Percentiles rank a stretch among this genome's conserved stretches.
Conservation (phyloP, 2,113 vertebrate genomes). For the Calypte anna region DNA sequence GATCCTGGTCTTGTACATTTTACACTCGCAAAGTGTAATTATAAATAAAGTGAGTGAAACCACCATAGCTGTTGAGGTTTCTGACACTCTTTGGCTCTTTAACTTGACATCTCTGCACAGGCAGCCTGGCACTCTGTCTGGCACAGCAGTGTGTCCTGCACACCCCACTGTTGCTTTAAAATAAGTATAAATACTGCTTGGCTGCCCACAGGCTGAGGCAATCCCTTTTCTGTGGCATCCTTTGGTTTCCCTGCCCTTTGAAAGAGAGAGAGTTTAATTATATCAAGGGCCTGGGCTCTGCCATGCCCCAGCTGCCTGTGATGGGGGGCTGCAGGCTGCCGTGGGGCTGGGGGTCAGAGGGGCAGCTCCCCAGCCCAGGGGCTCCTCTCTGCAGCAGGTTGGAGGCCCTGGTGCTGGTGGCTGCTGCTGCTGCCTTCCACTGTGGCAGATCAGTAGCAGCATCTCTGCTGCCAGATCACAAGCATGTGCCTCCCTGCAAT, state of each 20-base stretch:
- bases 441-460: constrained; percentile 51
- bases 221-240: background rate
- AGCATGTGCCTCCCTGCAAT: constrained; percentile 46
- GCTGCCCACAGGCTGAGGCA: background rate
- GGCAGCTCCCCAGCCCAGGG: background rate
- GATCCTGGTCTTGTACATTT: background rate
- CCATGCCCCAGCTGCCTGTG: rapidly evolving
- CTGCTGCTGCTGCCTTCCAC: background rate
- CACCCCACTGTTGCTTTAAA: background rate
- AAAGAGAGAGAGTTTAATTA: background rate
- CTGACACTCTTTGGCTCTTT: background rate
- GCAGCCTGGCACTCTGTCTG: background rate
- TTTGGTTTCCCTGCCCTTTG: background rate
- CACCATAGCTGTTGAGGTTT: background rate
- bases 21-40: background rate
- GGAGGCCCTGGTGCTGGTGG: rapidly evolving
- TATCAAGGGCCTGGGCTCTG: background rate
- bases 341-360: background rate
- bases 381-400: rapidly evolving
- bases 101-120: background rate
- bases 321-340: background rate
- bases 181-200: background rate
- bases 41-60: background rate
- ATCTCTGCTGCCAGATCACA: constrained; percentile 44
- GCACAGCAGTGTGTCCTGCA: background rate